Base-by-base conservation (phyloP, 1,140 invertebrate genomes). In the Halictus rubicundus region DNA sequence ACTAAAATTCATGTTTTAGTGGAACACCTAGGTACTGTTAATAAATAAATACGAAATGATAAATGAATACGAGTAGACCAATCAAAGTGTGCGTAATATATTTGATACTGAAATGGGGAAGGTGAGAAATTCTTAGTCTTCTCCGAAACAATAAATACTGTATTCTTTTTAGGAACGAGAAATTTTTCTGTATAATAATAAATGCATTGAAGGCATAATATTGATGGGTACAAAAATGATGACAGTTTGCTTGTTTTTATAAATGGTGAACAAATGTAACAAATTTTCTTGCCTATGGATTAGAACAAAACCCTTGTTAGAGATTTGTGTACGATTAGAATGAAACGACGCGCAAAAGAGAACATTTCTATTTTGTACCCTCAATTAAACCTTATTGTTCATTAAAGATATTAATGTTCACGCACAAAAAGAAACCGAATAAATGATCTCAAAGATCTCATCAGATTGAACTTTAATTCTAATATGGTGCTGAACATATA, bases 1-100 rank as follows among this genome's bases (percentile, higher is more conserved):
- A 90, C 87, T 96, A 81, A 95, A 94, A 89, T 93, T 94, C 89
- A 94, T 95, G 93, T 94, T 93, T 89, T 95, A 95, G 93, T 93
- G 83, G 86, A 81, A 81, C 76, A 84, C 27, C 32, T 89, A 87
- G 79, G 75, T 68, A 85, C 75, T 70, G 82, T 81, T 74, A 69
- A 84, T 77, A 74, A 70, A 81, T 84, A 84, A 87, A 82, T 85
- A 52, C 87, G 81, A 84, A 89, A 86, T 78, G 76, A 89, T 85
- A 85, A 90, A 76, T 87, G 70, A 88, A 81, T 81, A 87, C 69
- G 81, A 91, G 86, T 91, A 90, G 88, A 83, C 81, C 76, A 89
- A 91, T 91, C 89, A 92, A 91, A 91, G 83, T 86, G 86, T 86
- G 89, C 77, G 83, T 87, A 87, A 89, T 90, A 89, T 89, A 90